phyloP scores from a whole-genome alignment of 2,797 vertebrate genomes.

The Decapterus maruadsi region DNA sequence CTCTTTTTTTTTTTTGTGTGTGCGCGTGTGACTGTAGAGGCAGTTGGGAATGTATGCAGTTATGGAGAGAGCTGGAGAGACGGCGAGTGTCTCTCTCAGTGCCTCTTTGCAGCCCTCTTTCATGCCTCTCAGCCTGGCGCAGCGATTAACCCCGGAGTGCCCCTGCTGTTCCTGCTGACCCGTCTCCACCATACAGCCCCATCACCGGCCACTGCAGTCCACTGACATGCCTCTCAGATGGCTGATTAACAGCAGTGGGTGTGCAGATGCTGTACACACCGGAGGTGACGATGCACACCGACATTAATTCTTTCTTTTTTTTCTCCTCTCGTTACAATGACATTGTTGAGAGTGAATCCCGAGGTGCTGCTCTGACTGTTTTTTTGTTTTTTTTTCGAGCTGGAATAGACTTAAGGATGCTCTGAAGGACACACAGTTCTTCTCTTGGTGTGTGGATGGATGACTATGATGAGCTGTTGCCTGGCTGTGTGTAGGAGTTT shows the following conservation, averaged over 20 bases:
- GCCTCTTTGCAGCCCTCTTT: conserved; percentile 80
- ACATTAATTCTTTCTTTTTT: conserved; percentile 36
- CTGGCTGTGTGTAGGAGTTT: conserved; percentile 76
- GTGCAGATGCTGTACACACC: conserved; percentile 62
- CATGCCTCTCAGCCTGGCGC: conserved; percentile 81
- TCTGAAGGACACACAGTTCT: conserved; percentile 36
- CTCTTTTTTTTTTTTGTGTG: conserved; percentile 59
- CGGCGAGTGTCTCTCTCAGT: conserved; percentile 73
- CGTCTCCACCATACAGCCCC: conserved; percentile 56
- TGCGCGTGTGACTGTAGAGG: conserved; percentile 42
- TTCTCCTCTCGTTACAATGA: conserved; percentile 34
- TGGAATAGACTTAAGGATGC: conserved; percentile 33
- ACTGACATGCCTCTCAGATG: conserved; percentile 69
- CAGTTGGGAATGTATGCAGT: conserved; percentile 71
- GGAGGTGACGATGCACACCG: conserved; percentile 52
- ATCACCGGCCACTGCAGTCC: conserved; percentile 55
- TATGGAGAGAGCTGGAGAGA: conserved; percentile 70
- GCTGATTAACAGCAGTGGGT: conserved; percentile 81
- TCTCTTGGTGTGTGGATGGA: conserved; percentile 31
- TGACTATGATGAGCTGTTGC: conserved; percentile 44
- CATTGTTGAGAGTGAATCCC: conserved; percentile 35
- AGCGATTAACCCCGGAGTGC: conserved; percentile 81
- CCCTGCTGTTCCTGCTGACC: conserved; percentile 62
- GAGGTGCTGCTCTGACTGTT: conserved; percentile 33
- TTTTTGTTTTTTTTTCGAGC: conserved; percentile 17